Conservation (phyloP, 2,888 invertebrate species). For the Andrena bicolor region DNA sequence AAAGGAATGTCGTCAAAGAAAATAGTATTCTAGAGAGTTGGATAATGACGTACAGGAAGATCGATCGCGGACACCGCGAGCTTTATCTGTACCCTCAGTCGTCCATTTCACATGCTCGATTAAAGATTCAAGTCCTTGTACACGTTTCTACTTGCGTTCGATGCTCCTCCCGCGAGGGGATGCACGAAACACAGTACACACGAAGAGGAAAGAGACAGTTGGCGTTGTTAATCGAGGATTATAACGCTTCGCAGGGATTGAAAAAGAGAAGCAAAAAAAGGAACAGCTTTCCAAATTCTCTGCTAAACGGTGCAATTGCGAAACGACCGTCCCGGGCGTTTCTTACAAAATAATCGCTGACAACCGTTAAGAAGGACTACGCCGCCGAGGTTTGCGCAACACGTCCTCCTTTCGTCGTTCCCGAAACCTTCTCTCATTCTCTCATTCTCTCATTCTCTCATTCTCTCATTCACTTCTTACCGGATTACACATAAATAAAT, state of each 20-base stretch:
- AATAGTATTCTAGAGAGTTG: constrained; percentile 52
- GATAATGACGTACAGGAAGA: constrained; percentile 50
- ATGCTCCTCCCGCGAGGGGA: neutral
- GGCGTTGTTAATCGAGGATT: neutral
- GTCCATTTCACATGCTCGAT: neutral
- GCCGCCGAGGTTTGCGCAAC: constrained; percentile 13
- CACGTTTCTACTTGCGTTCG: neutral
- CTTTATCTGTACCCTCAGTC: neutral
- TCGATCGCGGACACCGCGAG: constrained; percentile 35
- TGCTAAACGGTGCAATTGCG: constrained; percentile 15
- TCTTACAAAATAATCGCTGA: constrained; percentile 23
- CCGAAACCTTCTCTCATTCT: too few species aligned
- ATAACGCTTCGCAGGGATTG: neutral
- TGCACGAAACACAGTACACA: neutral
- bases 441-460: neutral
- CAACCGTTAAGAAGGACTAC: constrained; percentile 5
- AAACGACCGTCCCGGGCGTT: neutral
- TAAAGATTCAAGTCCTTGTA: neutral
- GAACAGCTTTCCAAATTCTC: constrained; percentile 16
- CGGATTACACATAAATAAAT: constrained; percentile 70
- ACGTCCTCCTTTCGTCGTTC: constrained; percentile 43
- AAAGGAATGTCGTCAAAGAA: constrained; percentile 61
- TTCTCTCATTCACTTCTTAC: constrained; percentile 16
- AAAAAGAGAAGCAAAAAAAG: too few species aligned
- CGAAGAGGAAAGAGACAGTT: neutral